These are phyloP conservation scores for Hipparchia semele DNA, from an alignment of 2,888 invertebrate species.

Conservation along the genomic window DNA sequence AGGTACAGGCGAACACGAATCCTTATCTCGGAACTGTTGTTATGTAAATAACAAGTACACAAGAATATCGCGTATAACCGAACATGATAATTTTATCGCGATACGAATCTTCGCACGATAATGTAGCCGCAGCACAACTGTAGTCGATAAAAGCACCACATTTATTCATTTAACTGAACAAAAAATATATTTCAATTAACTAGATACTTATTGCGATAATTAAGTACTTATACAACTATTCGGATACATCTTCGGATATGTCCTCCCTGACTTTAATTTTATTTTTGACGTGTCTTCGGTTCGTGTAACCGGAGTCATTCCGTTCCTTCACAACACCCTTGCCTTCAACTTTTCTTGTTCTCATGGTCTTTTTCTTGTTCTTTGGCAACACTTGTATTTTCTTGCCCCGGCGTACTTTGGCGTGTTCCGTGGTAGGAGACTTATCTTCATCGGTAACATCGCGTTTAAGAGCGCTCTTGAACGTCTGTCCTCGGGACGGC, in stretches of 20 bases:
- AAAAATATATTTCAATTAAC: too few relatives aligned
- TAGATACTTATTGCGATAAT: too few relatives aligned
- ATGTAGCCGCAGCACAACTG: too few relatives aligned
- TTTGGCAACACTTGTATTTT: constrained; percentile 51
- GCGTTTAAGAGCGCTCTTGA: constrained; percentile 72
- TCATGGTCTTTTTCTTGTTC: constrained; percentile 55
- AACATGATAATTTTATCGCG: too few relatives aligned
- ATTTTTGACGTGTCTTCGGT: constrained; percentile 56
- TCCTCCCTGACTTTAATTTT: constrained; percentile 70
- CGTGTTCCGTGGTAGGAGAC: constrained; percentile 44
- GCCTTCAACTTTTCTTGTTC: constrained; percentile 59
- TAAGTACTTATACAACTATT: constrained; percentile 44
- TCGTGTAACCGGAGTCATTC: constrained; percentile 60
- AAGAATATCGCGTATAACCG: too few relatives aligned
- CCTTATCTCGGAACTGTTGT: too few relatives aligned
- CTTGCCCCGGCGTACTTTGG: constrained; percentile 49
- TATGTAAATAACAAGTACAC: too few relatives aligned
- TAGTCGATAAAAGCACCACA: too few relatives aligned
- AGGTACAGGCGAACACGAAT: too few relatives aligned
- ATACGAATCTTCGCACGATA: too few relatives aligned
- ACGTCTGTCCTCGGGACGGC: constrained; percentile 72
- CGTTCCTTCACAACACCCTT: constrained; percentile 65
- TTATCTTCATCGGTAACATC: constrained; percentile 56
- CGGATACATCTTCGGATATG: constrained; percentile 69
- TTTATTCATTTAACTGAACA: too few relatives aligned